Evolutionary conservation across 1,140 invertebrate species (phyloP), one percentile per base, ranked within the genome.

Genomic region (Anoplolepis gracilipes): DNA sequence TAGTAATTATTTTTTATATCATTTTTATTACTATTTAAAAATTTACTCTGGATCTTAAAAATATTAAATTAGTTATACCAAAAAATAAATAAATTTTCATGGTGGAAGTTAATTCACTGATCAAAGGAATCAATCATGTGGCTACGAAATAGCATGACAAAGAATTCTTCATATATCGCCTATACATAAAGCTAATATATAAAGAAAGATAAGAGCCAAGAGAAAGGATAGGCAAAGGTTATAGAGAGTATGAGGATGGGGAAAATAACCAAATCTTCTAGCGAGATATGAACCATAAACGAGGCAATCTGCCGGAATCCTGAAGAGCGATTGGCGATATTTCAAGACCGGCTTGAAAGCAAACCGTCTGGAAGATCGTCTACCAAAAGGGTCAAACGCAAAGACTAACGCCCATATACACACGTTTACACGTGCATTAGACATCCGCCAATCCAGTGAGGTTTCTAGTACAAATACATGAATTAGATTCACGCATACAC

Each of bases 301-400:
- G 49, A 90, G 88, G 92, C 90, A 94, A 92, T 93, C 92, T 94
- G 77, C 88, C 87, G 93, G 93, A 94, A 94, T 94, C 92, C 87
- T 84, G 91, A 93, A 93, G 93, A 93, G 88, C 90, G 91, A 91
- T 91, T 91, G 91, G 87, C 85, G 86, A 84, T 85, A 79, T 81
- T 86, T 81, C 77, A 90, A 72, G 70, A 85, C 59, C 84, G 79
- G 36, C 70, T 88, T 53, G 53, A 59, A 49, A 86, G 55, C 81
- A 90, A 92, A 85, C 85, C 90, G 86, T 90, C 91, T 91, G 93
- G 92, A 94, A 94, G 92, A 93, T 76, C 89, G 90, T 86, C 67
- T 87, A 88, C 69, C 76, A 73, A 91, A 88, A 84, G 75, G 55
- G 62, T 67, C 73, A 85, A 85, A 90, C 75, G 70, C 72, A 82